Evolutionary conservation across 2,888 invertebrate species (phyloP).

Genomic region (Troides helena): DNA sequence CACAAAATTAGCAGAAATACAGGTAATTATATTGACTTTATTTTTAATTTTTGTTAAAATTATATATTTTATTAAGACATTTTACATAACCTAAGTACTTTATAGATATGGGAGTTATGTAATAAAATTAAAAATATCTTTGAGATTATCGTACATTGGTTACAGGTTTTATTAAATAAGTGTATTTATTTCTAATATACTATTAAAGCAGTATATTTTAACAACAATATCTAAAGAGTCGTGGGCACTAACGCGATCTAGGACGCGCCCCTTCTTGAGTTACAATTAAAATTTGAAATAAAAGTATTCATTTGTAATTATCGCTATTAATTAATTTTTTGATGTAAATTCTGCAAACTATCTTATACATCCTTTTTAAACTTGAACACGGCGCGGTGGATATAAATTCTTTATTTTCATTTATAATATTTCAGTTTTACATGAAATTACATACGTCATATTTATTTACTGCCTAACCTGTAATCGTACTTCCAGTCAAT

Average conservation of each 20-base stretch:
- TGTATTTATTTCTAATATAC: background rate
- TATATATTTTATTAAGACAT: conserved; percentile 26
- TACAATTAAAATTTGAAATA: background rate
- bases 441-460: too few species aligned
- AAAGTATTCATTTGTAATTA: background rate
- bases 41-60: conserved; percentile 20
- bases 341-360: background rate
- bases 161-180: background rate
- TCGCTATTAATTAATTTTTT: too few species aligned
- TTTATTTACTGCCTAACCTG: too few species aligned
- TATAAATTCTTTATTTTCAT: background rate
- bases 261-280: conserved; percentile 7
- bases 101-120: conserved; percentile 46
- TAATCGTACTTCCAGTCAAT: too few species aligned
- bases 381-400: background rate
- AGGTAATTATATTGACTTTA: conserved; percentile 64
- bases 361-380: background rate
- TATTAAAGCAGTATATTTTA: conserved; percentile 4
- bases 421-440: too few species aligned
- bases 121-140: conserved; percentile 34
- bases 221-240: background rate
- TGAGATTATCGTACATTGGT: conserved; percentile 8
- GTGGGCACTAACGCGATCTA: conserved; percentile 15
- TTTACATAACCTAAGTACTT: conserved; percentile 43
- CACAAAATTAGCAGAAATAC: conserved; percentile 81